phyloP scores from a whole-genome alignment of 1,140 invertebrate species.

The Habropoda laboriosa region DNA sequence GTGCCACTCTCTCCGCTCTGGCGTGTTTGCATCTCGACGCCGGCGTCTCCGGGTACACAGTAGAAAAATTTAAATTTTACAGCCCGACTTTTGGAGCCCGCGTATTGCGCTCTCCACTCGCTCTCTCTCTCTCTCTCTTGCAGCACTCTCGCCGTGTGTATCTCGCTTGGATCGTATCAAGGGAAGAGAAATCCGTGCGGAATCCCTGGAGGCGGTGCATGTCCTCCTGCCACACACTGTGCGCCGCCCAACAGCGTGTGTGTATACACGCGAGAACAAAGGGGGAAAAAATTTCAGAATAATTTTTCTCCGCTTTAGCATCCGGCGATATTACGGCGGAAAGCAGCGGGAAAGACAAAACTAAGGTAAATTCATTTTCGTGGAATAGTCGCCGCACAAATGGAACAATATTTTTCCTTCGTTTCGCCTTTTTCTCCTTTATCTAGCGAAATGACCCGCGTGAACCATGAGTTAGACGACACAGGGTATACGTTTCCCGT shows the following conservation, averaged over 20 bases:
- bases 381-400: constrained; percentile 32
- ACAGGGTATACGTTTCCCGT: constrained; percentile 27
- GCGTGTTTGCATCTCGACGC: neutral
- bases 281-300: constrained; percentile 28
- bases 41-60: neutral
- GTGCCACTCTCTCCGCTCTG: neutral
- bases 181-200: constrained; percentile 35
- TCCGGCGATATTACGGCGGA: constrained; percentile 36
- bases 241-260: neutral
- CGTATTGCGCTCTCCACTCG: neutral
- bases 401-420: constrained; percentile 45
- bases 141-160: neutral
- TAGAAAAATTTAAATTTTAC: constrained; percentile 38
- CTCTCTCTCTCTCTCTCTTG: neutral
- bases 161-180: constrained; percentile 15
- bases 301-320: constrained; percentile 50
- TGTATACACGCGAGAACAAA: constrained; percentile 18
- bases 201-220: constrained; percentile 5
- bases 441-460: constrained; percentile 18
- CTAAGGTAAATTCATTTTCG: constrained; percentile 46
- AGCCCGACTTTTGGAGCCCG: neutral
- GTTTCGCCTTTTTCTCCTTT: neutral
- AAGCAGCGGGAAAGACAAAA: constrained; percentile 13
- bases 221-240: neutral
- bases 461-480: constrained; percentile 38